These are phyloP conservation scores for Smittia sp. DNA, from an alignment of 2,888 invertebrate genomes.

Conservation along the genomic window DNA sequence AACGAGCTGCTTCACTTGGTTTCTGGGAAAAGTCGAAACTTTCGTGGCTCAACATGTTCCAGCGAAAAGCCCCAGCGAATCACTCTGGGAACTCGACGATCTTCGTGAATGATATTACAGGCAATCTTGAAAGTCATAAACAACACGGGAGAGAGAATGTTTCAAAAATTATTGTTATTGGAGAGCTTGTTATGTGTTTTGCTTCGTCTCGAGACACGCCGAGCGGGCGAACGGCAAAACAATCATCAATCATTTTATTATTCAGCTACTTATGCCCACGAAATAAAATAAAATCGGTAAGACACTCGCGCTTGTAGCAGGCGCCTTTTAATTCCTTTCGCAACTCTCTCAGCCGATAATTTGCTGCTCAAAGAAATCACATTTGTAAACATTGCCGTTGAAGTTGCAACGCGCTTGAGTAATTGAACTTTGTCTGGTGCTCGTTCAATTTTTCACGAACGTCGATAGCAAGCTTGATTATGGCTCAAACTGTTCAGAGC, in stretches of 20 bases:
- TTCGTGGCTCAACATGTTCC: background rate
- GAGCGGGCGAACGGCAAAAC: background rate
- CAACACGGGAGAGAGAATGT: background rate
- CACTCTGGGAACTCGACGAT: background rate
- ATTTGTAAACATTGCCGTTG: constrained; percentile 18
- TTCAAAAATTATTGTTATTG: constrained; percentile 16
- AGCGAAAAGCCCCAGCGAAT: background rate
- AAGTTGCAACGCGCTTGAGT: constrained; percentile 4
- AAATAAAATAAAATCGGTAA: constrained; percentile 14
- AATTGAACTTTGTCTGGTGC: background rate
- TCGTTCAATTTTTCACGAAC: background rate
- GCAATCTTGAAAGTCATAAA: background rate
- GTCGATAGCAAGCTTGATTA: no score
- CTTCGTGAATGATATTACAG: constrained; percentile 6
- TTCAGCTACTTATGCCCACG: constrained; percentile 39
- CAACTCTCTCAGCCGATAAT: background rate
- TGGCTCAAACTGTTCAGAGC: no score
- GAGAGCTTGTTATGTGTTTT: constrained; percentile 1
- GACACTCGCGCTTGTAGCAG: constrained; percentile 24
- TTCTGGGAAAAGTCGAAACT: background rate
- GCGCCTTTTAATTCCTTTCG: constrained; percentile 35
- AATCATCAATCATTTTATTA: constrained; percentile 36
- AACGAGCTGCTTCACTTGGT: background rate
- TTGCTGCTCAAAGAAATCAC: constrained; percentile 4
- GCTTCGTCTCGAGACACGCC: background rate